Percentiles rank a stretch among this genome's conserved stretches.
These are phyloP conservation scores for Drosophila fungiperda DNA, from an alignment of 2,888 invertebrate genomes.

Conservation along the genomic window DNA sequence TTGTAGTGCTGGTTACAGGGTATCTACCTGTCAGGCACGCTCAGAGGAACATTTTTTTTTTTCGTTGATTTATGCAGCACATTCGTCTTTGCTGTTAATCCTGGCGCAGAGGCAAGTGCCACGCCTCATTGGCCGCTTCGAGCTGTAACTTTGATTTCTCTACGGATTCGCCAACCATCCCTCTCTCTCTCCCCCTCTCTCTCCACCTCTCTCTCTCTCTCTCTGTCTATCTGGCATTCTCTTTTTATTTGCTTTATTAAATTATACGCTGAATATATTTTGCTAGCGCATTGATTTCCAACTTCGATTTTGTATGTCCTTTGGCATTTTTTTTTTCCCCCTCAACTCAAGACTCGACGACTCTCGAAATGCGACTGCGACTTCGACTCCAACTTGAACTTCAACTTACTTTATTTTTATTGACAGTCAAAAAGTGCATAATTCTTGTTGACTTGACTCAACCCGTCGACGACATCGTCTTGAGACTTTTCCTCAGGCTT, in stretches of 20 bases:
- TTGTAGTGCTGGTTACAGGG: not conserved
- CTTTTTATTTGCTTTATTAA: slow-evolving; percentile 79
- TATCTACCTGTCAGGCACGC: not conserved
- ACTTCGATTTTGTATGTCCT: slow-evolving; percentile 77
- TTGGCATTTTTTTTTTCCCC: slow-evolving; percentile 59
- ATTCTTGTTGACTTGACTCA: slow-evolving; percentile 71
- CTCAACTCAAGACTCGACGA: slow-evolving; percentile 13
- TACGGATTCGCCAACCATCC: slow-evolving; percentile 49
- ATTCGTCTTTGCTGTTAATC: slow-evolving; percentile 71
- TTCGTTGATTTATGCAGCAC: slow-evolving; percentile 66
- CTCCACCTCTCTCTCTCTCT: not conserved
- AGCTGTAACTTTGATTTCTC: slow-evolving; percentile 71
- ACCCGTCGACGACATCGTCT: slow-evolving; percentile 48
- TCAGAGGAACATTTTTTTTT: not conserved
- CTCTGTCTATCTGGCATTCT: slow-evolving; percentile 8
- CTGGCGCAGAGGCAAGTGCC: slow-evolving; percentile 36
- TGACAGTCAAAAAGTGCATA: slow-evolving; percentile 81
- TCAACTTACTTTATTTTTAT: slow-evolving; percentile 79
- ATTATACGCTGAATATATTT: slow-evolving; percentile 83
- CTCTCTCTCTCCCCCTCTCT: not conserved
- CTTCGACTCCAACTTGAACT: slow-evolving; percentile 48
- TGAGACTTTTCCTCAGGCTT: slow-evolving; percentile 62
- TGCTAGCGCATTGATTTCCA: slow-evolving; percentile 78
- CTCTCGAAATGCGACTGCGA: slow-evolving; percentile 22
- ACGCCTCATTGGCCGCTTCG: slow-evolving; percentile 41